Evolutionary conservation across 2,888 invertebrate species (phyloP).

Genomic region (Micoletzkya japonica): DNA sequence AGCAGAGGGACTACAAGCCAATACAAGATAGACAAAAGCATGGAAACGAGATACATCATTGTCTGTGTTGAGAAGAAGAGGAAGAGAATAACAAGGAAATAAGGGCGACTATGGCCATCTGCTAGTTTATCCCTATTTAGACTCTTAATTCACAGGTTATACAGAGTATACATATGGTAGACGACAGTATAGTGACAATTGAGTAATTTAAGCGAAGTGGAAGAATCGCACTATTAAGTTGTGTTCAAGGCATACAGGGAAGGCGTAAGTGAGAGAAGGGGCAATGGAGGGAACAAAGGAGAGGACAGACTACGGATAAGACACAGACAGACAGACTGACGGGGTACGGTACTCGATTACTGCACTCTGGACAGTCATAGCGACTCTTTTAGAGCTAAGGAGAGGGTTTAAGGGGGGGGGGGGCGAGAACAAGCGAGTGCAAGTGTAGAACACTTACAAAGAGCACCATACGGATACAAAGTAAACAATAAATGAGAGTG

Average conservation of each 20-base stretch:
- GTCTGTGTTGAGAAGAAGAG: too few species aligned
- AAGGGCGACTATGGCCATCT: not conserved
- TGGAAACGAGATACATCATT: too few species aligned
- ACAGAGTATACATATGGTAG: too few species aligned
- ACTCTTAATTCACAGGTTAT: too few species aligned
- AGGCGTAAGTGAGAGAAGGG: not conserved
- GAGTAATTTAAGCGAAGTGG: not conserved
- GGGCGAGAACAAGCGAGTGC: not conserved
- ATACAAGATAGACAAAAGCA: too few species aligned
- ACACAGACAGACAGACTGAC: too few species aligned
- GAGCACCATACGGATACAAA: not conserved
- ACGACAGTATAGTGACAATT: not conserved
- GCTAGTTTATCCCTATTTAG: not conserved
- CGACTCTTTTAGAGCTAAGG: not conserved
- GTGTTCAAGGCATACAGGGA: not conserved
- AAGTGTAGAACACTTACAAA: not conserved
- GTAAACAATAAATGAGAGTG: not conserved
- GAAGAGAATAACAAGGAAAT: not conserved
- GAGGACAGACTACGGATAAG: constrained; percentile 1
- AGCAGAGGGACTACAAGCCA: too few species aligned
- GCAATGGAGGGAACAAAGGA: not conserved
- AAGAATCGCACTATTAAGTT: not conserved
- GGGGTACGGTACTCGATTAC: not conserved
- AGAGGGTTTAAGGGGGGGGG: not conserved
- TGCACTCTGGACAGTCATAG: constrained; percentile 10